Evolutionary conservation across 1,140 invertebrate genomes (phyloP), one percentile per base, ranked within the genome.

Genomic region (Ips typographus): DNA sequence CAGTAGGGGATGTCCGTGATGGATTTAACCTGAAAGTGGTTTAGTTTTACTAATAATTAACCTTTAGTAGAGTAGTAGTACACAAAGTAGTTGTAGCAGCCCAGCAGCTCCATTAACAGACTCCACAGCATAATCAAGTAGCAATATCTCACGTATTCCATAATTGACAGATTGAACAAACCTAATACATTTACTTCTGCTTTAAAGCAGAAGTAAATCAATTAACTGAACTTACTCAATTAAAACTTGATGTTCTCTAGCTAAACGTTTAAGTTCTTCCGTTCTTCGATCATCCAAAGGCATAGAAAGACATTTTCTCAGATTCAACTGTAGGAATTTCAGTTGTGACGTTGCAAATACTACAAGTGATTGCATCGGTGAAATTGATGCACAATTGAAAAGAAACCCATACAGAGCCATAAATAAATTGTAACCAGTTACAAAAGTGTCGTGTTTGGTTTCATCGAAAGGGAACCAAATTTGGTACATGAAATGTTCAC

Each of bases 381-480:
- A 22, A 4, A 3, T 2, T 7, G 40, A 40, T 8, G 53, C 64
- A 40, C n/a, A 56, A 47, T 40, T 44, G 47, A 65, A 65, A 3
- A 57, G 7, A 8, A 65, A 65, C 8, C 63, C 63, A 38, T 43
- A 44, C 1, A 22, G 4, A 5, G 52, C 63, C 8, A 65, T 56
- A 7, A 57, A 3, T 4, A 65, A 3, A 57, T 56, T 65, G 41
- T 56, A 65, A 3, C 3, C 36, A 6, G 41, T 65, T 1, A 65
- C 53, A 43, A 65, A 44, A 4, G 36, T 5, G 40, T 40, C 62
- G 44, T 55, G 52, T 42, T 55, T 65, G 7, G 4, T 5, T 39
- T 53, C 44, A 42, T 65, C 39, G 36, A 65, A 65, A 2, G 62
- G 62, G 39, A 65, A 65, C 49, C 49, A 65, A 55, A 65, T 49